A percentile compares a stretch with the other conserved stretches of the same genome.
These are phyloP conservation scores for Pseudorasbora parva DNA, from an alignment of 2,113 vertebrate species.

Conservation along the genomic window DNA sequence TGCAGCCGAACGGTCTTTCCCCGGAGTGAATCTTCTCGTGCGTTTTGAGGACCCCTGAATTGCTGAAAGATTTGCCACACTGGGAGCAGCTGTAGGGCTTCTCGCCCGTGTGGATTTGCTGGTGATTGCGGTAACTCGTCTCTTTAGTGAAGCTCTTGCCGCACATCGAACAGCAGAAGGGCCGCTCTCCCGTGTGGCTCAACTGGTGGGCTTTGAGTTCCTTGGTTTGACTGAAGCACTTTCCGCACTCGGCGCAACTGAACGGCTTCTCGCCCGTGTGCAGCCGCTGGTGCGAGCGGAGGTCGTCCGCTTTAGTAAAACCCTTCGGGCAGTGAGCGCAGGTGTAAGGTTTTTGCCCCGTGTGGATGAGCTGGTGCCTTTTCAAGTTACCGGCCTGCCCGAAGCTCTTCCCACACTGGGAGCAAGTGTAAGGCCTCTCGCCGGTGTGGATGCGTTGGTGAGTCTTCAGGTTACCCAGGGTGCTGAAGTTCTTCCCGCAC, in stretches of 20 bases:
- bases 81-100: slow-evolving; percentile 76
- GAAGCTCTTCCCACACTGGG: slow-evolving; percentile 81
- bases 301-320: slow-evolving; percentile 79
- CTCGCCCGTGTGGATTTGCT: slow-evolving; percentile 75
- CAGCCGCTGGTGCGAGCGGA: slow-evolving; percentile 78
- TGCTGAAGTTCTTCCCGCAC: slow-evolving; percentile 80
- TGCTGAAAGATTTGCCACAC: slow-evolving; percentile 80
- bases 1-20: slow-evolving; percentile 78
- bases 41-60: slow-evolving; percentile 78
- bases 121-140: slow-evolving; percentile 77
- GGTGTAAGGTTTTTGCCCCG: slow-evolving; percentile 77
- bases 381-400: slow-evolving; percentile 81
- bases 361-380: slow-evolving; percentile 81
- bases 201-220: slow-evolving; percentile 78
- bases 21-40: slow-evolving; percentile 82
- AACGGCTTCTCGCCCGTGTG: slow-evolving; percentile 80
- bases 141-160: slow-evolving; percentile 78
- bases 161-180: slow-evolving; percentile 76
- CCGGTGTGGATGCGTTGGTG: slow-evolving; percentile 82
- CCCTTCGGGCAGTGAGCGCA: slow-evolving; percentile 81
- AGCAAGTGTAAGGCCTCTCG: slow-evolving; percentile 79
- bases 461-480: slow-evolving; percentile 80
- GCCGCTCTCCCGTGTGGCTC: slow-evolving; percentile 75
- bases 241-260: slow-evolving; percentile 74
- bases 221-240: slow-evolving; percentile 77